phyloP scores from a whole-genome alignment of 2,797 vertebrate species.

The Mionectes olivaceus region DNA sequence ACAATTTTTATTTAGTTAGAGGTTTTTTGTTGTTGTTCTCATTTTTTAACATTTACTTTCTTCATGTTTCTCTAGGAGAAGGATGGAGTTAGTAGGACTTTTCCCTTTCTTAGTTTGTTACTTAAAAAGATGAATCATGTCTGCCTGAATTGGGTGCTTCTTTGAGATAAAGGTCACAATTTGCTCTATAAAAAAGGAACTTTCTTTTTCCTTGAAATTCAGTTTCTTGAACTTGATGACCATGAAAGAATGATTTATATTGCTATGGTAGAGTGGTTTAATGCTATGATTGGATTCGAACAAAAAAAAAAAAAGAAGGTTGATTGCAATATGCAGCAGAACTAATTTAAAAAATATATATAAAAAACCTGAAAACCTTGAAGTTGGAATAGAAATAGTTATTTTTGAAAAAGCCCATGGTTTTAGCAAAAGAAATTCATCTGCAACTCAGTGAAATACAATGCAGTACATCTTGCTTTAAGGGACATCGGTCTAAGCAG shows the following conservation, averaged over 20 bases:
- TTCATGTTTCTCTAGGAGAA: background rate
- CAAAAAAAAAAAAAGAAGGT: background rate
- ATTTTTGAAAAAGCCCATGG: background rate
- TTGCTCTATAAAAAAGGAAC: conserved; percentile 55
- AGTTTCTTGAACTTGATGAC: conserved; percentile 69
- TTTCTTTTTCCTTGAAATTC: conserved; percentile 62
- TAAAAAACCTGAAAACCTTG: conserved; percentile 46
- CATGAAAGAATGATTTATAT: conserved; percentile 77
- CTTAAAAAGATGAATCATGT: conserved; percentile 51
- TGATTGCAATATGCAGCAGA: conserved; percentile 54
- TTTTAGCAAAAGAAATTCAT: conserved; percentile 19
- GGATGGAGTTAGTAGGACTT: background rate
- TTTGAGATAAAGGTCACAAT: conserved; percentile 77
- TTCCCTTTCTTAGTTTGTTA: background rate
- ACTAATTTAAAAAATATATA: conserved; percentile 35
- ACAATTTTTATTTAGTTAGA: background rate
- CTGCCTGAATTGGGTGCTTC: conserved; percentile 19
- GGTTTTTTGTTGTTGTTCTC: background rate
- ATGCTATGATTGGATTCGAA: conserved; percentile 63
- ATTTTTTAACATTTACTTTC: background rate
- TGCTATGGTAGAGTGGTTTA: conserved; percentile 57
- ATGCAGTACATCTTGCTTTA: background rate
- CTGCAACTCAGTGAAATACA: conserved; percentile 10
- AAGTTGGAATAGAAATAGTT: conserved; percentile 65
- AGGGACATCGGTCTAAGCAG: background rate